Evolutionary conservation across 1,140 invertebrate genomes (phyloP).

Genomic region (Neotoxoptera formosana): DNA sequence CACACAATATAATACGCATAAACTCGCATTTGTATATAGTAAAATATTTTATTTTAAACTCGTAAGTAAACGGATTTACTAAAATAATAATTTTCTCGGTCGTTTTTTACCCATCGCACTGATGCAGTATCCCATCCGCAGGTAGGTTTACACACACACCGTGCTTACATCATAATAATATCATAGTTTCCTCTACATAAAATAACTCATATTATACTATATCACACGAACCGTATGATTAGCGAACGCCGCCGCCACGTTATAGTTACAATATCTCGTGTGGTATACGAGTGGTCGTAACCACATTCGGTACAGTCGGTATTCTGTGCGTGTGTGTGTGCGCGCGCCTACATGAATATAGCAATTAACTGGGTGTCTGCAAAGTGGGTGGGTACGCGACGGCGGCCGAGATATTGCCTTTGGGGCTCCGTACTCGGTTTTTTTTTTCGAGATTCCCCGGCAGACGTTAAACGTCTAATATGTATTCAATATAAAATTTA

Average conservation of each 20-base stretch:
- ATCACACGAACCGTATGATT: conserved; percentile 36
- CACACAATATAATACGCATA: not conserved
- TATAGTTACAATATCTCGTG: too few relatives aligned
- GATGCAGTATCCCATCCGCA: too few relatives aligned
- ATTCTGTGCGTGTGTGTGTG: not conserved
- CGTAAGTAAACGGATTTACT: not conserved
- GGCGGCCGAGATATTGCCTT: conserved; percentile 29
- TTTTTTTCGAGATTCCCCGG: conserved; percentile 22
- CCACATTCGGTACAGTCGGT: not conserved
- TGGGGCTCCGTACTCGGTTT: conserved; percentile 30
- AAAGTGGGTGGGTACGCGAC: conserved; percentile 47
- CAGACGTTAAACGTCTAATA: conserved; percentile 52
- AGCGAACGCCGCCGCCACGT: not conserved
- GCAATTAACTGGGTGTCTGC: conserved; percentile 57
- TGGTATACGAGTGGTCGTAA: not conserved
- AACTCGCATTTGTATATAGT: not conserved
- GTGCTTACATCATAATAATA: not conserved
- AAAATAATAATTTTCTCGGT: not conserved
- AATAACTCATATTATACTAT: not conserved
- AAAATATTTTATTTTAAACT: not conserved
- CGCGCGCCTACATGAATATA: conserved; percentile 31
- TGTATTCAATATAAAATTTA: conserved; percentile 39
- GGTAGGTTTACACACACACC: too few relatives aligned
- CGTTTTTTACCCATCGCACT: not conserved
- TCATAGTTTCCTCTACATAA: not conserved